Evolutionary conservation across 2,113 vertebrate species (phyloP).

Genomic region (Elaphurus davidianus): DNA sequence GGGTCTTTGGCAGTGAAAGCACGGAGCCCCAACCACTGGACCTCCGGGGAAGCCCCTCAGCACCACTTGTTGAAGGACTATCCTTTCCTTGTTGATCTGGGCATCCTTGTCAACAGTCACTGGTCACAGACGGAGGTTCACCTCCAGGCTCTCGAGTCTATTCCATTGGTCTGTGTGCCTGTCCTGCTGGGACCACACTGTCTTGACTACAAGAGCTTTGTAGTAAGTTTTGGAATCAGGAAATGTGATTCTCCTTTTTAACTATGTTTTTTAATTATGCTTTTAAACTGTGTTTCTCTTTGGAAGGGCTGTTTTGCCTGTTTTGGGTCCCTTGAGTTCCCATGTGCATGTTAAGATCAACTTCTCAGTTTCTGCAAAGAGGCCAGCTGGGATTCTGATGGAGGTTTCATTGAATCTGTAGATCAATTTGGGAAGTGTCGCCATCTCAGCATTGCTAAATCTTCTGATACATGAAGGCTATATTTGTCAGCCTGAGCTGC

Average conservation of each 20-base stretch:
- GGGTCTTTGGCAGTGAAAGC: neutral
- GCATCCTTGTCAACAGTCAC: neutral
- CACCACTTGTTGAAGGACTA: fast-evolving
- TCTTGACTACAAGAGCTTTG: neutral
- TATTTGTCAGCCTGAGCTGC: neutral
- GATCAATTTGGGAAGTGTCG: neutral
- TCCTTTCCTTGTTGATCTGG: neutral
- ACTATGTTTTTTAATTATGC: neutral
- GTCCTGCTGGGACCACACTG: neutral
- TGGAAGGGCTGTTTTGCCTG: neutral
- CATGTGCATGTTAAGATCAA: neutral
- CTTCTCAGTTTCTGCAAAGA: neutral
- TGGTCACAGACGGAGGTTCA: neutral
- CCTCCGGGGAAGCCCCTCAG: neutral
- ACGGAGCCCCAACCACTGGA: fast-evolving
- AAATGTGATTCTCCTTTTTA: neutral
- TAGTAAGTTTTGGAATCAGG: neutral
- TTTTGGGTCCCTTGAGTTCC: neutral
- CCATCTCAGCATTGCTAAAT: neutral
- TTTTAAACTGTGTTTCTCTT: neutral
- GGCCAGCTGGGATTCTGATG: neutral
- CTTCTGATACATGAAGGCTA: neutral
- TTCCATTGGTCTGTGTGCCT: neutral
- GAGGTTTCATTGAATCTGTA: neutral
- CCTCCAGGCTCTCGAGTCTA: neutral